phyloP scores from a whole-genome alignment of 2,113 vertebrate species.

The Nothocercus julius region DNA sequence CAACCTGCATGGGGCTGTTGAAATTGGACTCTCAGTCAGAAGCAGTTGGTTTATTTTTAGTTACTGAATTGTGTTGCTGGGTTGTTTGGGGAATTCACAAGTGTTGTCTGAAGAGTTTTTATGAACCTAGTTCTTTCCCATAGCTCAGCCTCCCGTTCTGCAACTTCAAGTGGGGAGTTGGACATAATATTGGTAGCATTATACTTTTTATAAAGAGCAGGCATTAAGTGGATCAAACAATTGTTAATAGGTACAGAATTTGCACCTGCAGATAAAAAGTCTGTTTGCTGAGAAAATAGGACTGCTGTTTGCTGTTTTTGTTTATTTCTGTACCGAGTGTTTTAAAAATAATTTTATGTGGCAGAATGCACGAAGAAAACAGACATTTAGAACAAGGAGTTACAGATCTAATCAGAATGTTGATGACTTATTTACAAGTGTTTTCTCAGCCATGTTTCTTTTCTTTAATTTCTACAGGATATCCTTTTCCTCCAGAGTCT shows the following conservation, averaged over 20 bases:
- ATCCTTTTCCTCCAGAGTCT: conserved; percentile 70
- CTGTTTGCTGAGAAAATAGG: background rate
- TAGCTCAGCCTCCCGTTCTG: background rate
- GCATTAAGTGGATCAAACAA: background rate
- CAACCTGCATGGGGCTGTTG: background rate
- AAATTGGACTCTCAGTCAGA: background rate
- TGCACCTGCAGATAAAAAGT: background rate
- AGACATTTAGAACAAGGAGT: conserved; percentile 29
- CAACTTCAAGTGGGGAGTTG: background rate
- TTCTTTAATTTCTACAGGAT: conserved; percentile 72
- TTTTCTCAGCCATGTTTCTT: conserved; percentile 55
- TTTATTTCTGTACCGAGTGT: background rate
- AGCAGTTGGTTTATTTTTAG: conserved; percentile 4
- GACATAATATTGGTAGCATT: background rate
- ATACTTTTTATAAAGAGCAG: background rate
- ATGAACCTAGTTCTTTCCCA: background rate
- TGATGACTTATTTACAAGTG: conserved; percentile 66
- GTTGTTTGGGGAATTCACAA: background rate
- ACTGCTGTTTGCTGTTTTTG: background rate
- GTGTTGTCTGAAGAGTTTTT: background rate
- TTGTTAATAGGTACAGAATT: background rate
- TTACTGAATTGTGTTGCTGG: background rate
- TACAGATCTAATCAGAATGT: conserved; percentile 34
- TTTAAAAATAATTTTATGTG: background rate
- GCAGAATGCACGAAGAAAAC: conserved; percentile 13